A percentile compares a stretch with the other conserved stretches of the same genome.
phyloP scores from a whole-genome alignment of 1,140 invertebrate species.

The Aricia agestis region DNA sequence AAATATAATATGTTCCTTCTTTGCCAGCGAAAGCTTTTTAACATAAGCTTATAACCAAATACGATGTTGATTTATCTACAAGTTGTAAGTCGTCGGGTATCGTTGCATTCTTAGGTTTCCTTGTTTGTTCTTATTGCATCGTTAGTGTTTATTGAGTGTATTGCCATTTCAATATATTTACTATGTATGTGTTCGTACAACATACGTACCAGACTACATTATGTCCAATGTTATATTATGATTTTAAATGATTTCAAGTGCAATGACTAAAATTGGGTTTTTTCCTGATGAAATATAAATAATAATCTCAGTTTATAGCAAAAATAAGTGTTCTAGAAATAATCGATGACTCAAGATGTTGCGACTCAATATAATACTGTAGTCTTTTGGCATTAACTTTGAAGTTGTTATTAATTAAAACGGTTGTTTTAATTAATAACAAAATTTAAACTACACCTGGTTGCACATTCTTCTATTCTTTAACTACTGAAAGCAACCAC shows the following conservation, averaged over 20 bases:
- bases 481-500: no score
- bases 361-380: no score
- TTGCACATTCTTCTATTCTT: no score
- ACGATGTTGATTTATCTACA: neutral
- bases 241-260: neutral
- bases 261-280: neutral
- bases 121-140: constrained; percentile 16
- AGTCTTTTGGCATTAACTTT: no score
- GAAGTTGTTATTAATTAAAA: no score
- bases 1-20: no score
- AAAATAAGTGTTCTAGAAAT: neutral
- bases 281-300: neutral
- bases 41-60: neutral
- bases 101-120: constrained; percentile 15
- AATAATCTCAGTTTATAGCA: no score
- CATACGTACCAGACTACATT: neutral
- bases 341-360: no score
- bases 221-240: neutral
- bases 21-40: neutral
- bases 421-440: no score
- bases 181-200: neutral
- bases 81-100: neutral
- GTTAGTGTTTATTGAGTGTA: constrained; percentile 16
- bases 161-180: constrained; percentile 14
- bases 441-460: no score